Conservation (phyloP, 2,888 invertebrate species). For the Sphinx pinastri region DNA sequence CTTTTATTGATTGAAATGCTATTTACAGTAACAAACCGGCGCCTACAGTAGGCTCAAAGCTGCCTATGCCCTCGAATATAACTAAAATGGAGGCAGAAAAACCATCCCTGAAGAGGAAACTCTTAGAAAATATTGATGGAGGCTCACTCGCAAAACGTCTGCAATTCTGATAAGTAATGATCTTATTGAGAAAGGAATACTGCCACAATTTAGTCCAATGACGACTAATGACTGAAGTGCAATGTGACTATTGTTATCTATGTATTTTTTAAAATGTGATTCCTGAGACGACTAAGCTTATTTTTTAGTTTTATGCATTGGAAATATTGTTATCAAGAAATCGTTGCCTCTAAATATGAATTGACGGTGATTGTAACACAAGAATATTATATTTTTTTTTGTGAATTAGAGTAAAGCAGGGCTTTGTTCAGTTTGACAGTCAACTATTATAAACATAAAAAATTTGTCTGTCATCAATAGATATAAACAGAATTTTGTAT, state of each 20-base stretch:
- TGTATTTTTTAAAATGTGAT: slow-evolving; percentile 15
- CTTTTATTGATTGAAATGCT: slow-evolving; percentile 25
- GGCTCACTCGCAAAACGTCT: slow-evolving; percentile 87
- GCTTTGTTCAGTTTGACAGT: slow-evolving; percentile 39
- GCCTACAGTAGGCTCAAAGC: slow-evolving; percentile 91
- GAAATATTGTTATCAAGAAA: neutral
- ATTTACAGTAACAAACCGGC: slow-evolving; percentile 91
- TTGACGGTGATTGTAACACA: slow-evolving; percentile 1
- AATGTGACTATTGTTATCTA: slow-evolving; percentile 42
- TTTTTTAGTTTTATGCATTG: neutral
- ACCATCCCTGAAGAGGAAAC: slow-evolving; percentile 90
- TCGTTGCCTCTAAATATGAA: neutral
- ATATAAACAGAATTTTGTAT: slow-evolving; percentile 35
- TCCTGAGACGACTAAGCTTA: neutral
- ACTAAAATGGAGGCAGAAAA: slow-evolving; percentile 85
- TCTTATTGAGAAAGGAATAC: slow-evolving; percentile 34
- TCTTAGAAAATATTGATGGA: slow-evolving; percentile 88
- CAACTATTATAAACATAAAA: slow-evolving; percentile 36
- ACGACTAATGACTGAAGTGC: slow-evolving; percentile 51
- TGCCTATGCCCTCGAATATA: slow-evolving; percentile 90
- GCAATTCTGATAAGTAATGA: slow-evolving; percentile 79
- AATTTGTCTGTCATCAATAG: slow-evolving; percentile 35
- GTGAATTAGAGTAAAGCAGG: slow-evolving; percentile 41
- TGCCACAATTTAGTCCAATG: slow-evolving; percentile 47
- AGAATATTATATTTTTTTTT: slow-evolving; percentile 25